Evolutionary conservation across 2,888 invertebrate genomes (phyloP), one percentile per base, ranked within the genome.

Genomic region (Phengaris alcon): DNA sequence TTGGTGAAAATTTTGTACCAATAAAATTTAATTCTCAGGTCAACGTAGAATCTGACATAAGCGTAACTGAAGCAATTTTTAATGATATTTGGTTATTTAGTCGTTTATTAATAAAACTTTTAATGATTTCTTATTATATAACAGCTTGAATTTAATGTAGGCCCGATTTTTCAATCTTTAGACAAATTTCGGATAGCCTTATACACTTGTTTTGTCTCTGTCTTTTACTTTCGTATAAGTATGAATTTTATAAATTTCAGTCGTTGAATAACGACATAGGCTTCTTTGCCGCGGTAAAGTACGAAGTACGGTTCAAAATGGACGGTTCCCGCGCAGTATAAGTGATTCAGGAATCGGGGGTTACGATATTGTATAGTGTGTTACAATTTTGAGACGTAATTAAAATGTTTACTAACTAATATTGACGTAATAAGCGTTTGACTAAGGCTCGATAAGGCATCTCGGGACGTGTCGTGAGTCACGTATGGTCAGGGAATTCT

Each of bases 1-100:
- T 51, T 10, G 22, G 70, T 52, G 52, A 68, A 68, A 68, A 15
- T 69, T 48, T 70, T 46, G 70, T 70, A 46, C 44, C 13, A 44
- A 70, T 70, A 15, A 22, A 70, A 52, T 52, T 52, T 52, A 10
- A 64, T 12, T 51, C 52, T 52, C 9, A 52, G 13, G 51, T 52
- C 69, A 48, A 51, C 22, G 59, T 15, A 64, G 59, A 22, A 1
- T 22, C 22, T 64, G 59, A 64, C 22, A 22, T 59, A 59, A 59
- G 22, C 22, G 9, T 59, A 59, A 59, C 35, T 64, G 22, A 22
- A 64, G 12, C 59, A 64, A 4, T 22, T 22, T 22, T 22, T 22
- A 22, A 22, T 22, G 22, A 22, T 22, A 8, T 57, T 64, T 68
- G n/a, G 12, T 44, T 22, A 44, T 44, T 68, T 44, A 68, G 1